phyloP scores from a whole-genome alignment of 1,140 invertebrate species.

The Drosophila obscura region DNA sequence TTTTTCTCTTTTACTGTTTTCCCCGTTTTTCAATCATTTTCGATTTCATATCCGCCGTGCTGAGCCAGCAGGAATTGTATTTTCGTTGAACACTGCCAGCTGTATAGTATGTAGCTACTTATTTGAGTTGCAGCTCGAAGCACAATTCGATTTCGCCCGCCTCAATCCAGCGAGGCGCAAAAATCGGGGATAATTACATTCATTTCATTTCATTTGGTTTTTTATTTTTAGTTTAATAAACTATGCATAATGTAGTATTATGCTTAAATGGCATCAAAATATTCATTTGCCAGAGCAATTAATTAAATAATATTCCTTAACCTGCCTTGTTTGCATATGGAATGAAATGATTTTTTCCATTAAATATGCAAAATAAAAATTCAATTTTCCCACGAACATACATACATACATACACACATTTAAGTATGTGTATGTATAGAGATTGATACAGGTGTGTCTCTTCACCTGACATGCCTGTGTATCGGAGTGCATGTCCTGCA shows the following conservation, averaged over 20 bases:
- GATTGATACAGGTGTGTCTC: conserved; percentile 14
- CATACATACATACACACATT: background rate
- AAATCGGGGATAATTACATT: conserved; percentile 65
- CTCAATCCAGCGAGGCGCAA: conserved; percentile 31
- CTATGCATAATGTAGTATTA: conserved; percentile 37
- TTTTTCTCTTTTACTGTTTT: conserved; percentile 31
- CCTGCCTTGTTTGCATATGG: conserved; percentile 47
- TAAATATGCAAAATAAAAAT: conserved; percentile 78
- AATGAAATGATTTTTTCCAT: conserved; percentile 55
- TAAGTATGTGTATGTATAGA: background rate
- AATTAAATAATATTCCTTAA: conserved; percentile 70
- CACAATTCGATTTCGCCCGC: conserved; percentile 43
- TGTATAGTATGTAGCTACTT: conserved; percentile 34
- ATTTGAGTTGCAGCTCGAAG: conserved; percentile 16
- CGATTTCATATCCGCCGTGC: conserved; percentile 46
- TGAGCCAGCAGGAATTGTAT: conserved; percentile 56
- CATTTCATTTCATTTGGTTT: conserved; percentile 1
- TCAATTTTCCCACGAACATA: conserved; percentile 48
- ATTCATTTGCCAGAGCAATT: conserved; percentile 55
- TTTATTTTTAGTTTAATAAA: conserved; percentile 59
- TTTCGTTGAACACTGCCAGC: conserved; percentile 24
- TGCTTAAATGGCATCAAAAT: conserved; percentile 45
- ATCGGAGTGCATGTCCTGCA: too few relatives aligned
- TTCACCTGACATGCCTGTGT: conserved; percentile 35
- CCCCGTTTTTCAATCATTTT: conserved; percentile 42